Conservation (phyloP, 2,113 vertebrate genomes). For the Ailurus styani region DNA sequence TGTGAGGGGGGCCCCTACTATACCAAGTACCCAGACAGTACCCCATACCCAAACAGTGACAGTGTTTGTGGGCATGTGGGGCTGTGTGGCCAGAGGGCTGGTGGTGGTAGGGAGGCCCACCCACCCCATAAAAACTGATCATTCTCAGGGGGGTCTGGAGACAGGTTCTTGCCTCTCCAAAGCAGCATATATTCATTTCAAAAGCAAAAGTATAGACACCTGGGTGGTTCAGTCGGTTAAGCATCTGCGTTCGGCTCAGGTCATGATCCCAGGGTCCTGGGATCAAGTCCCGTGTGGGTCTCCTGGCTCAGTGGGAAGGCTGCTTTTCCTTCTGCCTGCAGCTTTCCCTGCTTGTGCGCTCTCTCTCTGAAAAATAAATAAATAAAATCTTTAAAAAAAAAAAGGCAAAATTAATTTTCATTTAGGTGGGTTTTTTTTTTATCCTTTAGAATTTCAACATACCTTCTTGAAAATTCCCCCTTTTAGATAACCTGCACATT, state of each 20-base stretch:
- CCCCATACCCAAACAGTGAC: neutral
- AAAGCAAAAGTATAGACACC: neutral
- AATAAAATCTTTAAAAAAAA: no score
- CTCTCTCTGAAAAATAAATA: no score
- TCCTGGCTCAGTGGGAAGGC: no score
- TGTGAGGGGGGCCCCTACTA: neutral
- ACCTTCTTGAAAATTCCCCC: neutral
- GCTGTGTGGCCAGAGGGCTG: neutral
- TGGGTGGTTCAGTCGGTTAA: no score
- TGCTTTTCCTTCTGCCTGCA: no score
- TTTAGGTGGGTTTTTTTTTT: neutral
- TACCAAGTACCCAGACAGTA: neutral
- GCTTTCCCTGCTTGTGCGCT: no score
- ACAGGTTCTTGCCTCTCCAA: neutral
- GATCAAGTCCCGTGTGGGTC: no score
- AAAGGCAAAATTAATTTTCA: neutral
- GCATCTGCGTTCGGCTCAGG: no score
- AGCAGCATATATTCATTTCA: neutral
- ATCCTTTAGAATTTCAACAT: neutral
- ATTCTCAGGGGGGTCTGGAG: neutral
- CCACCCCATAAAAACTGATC: neutral
- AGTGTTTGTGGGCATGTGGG: neutral
- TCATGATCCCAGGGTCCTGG: no score
- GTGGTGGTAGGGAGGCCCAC: neutral
- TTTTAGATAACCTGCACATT: neutral